A percentile compares a stretch with the other conserved stretches of the same genome.
Conservation (phyloP, 2,888 invertebrate genomes). For the Pecten maximus region DNA sequence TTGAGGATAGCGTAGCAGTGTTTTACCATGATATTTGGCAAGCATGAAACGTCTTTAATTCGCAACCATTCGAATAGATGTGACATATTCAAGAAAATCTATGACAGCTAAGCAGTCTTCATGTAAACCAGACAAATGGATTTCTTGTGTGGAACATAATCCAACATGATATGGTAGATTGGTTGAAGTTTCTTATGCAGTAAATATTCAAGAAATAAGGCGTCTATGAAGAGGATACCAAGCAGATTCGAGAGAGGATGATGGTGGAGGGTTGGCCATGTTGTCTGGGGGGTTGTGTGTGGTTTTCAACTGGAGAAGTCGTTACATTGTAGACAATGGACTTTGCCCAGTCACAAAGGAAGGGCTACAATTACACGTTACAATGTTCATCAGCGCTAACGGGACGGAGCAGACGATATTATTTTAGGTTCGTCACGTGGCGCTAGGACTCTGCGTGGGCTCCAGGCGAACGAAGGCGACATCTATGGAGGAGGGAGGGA, state of each 20-base stretch:
- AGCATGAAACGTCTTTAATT: background rate
- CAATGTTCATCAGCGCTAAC: constrained; percentile 28
- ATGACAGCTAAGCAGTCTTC: background rate
- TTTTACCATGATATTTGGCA: background rate
- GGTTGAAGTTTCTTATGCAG: background rate
- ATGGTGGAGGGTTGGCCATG: constrained; percentile 22
- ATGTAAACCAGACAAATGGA: background rate
- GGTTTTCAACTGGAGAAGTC: background rate
- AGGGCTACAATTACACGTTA: constrained; percentile 31
- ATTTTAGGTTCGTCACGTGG: constrained; percentile 32
- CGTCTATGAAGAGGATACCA: background rate
- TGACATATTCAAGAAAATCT: background rate
- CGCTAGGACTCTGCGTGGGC: constrained; percentile 25
- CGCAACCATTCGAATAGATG: background rate
- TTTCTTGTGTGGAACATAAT: background rate
- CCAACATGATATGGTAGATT: background rate
- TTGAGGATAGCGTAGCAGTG: background rate
- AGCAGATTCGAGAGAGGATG: background rate
- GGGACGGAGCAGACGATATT: constrained; percentile 35
- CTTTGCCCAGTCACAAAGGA: constrained; percentile 7
- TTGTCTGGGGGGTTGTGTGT: constrained; percentile 14
- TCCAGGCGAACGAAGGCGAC: constrained; percentile 30
- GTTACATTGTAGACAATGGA: constrained; percentile 35
- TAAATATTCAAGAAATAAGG: background rate
- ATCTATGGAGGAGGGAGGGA: constrained; percentile 42